Evolutionary conservation across 2,113 vertebrate genomes (phyloP).

Genomic region (Peromyscus californicus): DNA sequence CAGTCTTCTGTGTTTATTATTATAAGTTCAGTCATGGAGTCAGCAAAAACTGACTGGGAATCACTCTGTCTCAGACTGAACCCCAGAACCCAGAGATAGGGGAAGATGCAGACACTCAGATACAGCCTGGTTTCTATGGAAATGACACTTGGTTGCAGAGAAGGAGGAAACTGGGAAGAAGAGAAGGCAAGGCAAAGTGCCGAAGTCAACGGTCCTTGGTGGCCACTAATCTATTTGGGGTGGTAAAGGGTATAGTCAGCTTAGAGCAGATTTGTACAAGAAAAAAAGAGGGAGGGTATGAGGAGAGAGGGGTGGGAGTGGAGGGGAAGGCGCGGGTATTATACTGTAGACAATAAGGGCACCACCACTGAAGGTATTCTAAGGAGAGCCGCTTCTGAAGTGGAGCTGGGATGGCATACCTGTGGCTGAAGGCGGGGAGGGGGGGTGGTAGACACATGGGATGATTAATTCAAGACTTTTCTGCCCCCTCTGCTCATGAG

Average conservation of each 20-base stretch:
- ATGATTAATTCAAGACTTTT: accelerated
- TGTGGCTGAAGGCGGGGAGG: not conserved
- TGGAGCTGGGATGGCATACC: not conserved
- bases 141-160: not conserved
- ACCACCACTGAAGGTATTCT: not conserved
- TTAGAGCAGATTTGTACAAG: not conserved
- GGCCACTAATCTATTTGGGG: not conserved
- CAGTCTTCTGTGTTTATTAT: constrained; percentile 22
- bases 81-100: not conserved
- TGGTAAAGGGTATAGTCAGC: not conserved
- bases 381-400: not conserved
- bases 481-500: not conserved
- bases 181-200: not conserved
- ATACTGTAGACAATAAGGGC: not conserved
- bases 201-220: not conserved
- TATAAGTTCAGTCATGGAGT: not conserved
- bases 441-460: not conserved
- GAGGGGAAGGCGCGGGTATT: not conserved
- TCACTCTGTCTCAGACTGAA: not conserved
- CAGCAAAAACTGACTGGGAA: not conserved
- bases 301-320: too few species aligned
- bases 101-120: not conserved
- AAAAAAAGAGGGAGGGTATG: not conserved
- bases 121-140: not conserved
- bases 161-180: not conserved